Percentiles rank a stretch among this genome's conserved stretches.
Evolutionary conservation across 2,888 invertebrate genomes (phyloP).

Genomic region (Trachelus tabidus): DNA sequence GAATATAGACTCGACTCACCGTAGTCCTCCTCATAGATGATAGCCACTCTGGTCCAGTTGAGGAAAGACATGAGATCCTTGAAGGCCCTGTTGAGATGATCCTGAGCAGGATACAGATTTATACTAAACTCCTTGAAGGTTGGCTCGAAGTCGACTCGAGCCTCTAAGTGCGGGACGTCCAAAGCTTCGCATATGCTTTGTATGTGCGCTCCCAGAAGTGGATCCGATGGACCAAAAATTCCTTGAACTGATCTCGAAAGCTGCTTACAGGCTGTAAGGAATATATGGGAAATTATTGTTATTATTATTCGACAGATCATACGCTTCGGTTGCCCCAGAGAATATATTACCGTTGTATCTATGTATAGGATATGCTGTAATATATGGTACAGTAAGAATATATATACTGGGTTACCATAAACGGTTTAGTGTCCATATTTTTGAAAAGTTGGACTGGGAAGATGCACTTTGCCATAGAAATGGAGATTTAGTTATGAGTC

Average conservation of each 20-base stretch:
- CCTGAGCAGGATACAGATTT: conserved; percentile 88
- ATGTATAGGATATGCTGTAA: neutral
- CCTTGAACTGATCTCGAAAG: conserved; percentile 88
- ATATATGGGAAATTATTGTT: neutral
- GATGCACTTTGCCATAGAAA: neutral
- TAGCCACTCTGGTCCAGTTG: conserved; percentile 93
- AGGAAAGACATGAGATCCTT: conserved; percentile 87
- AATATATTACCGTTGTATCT: neutral
- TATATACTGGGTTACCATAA: no score
- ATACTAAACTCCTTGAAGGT: conserved; percentile 81
- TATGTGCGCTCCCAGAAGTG: conserved; percentile 83
- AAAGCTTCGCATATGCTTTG: conserved; percentile 90
- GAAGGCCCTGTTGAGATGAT: conserved; percentile 84
- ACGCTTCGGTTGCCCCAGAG: no score
- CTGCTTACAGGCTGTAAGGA: conserved; percentile 80
- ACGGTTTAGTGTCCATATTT: no score
- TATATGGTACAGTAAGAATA: neutral
- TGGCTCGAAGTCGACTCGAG: conserved; percentile 76
- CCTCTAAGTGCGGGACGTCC: conserved; percentile 91
- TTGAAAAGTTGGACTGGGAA: no score
- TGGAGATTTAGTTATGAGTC: neutral
- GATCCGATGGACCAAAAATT: conserved; percentile 89
- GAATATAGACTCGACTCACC: conserved; percentile 70
- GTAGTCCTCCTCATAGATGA: conserved; percentile 93
- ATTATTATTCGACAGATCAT: no score